phyloP scores from a whole-genome alignment of 2,888 invertebrate species.

The Lycaena phlaeas region DNA sequence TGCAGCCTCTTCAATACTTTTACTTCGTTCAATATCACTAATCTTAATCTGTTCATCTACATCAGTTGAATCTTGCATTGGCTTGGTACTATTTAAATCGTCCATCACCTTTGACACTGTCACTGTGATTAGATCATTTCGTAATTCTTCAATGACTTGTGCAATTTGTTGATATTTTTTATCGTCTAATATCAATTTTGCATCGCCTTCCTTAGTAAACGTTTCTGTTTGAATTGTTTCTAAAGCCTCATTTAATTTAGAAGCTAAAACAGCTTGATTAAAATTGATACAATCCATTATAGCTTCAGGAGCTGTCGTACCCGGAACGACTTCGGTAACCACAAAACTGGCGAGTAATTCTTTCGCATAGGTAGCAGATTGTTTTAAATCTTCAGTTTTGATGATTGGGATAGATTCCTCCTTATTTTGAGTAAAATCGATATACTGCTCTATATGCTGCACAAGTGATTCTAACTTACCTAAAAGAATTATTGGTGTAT shows the following conservation, averaged over 20 bases:
- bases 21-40: no score
- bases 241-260: slow-evolving; percentile 37
- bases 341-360: slow-evolving; percentile 37
- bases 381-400: slow-evolving; percentile 36
- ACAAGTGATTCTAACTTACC: slow-evolving; percentile 35
- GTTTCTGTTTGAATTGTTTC: slow-evolving; percentile 35
- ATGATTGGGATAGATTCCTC: slow-evolving; percentile 43
- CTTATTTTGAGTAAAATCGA: slow-evolving; percentile 46
- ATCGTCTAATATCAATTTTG: slow-evolving; percentile 26
- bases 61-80: no score
- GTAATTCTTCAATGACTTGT: slow-evolving; percentile 35
- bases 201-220: slow-evolving; percentile 32
- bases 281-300: slow-evolving; percentile 15
- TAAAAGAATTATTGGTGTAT: no score
- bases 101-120: slow-evolving; percentile 20
- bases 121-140: slow-evolving; percentile 37
- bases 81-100: no score
- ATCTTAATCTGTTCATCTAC: no score
- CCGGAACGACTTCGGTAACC: slow-evolving; percentile 18
- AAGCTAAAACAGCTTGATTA: slow-evolving; percentile 30
- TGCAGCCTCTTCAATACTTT: no score
- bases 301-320: slow-evolving; percentile 15
- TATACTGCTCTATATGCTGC: slow-evolving; percentile 44
- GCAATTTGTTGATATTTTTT: slow-evolving; percentile 33
- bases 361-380: slow-evolving; percentile 37